Evolutionary conservation across 2,113 vertebrate genomes (phyloP).

Genomic region (Heloderma charlesbogerti): DNA sequence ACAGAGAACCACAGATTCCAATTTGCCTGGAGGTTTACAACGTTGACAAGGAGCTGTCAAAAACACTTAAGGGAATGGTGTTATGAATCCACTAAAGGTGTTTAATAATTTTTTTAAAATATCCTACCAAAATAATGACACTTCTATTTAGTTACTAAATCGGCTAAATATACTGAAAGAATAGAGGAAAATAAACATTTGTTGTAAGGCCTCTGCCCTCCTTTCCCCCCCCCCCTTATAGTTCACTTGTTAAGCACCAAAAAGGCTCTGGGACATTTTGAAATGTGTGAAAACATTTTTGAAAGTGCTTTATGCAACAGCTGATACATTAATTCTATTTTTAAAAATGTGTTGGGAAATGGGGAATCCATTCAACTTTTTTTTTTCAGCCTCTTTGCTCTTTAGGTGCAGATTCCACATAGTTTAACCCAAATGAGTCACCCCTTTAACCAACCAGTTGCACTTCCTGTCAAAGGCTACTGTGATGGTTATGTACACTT

Average conservation of each 20-base stretch:
- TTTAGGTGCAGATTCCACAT: neutral
- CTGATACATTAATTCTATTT: neutral
- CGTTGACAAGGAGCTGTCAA: neutral
- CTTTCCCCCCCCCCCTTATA: neutral
- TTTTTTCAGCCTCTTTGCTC: no score
- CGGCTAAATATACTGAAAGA: neutral
- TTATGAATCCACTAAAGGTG: neutral
- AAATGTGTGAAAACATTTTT: neutral
- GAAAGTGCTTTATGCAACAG: neutral
- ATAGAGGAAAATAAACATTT: neutral
- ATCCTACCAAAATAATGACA: neutral
- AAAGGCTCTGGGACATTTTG: constrained; percentile 13
- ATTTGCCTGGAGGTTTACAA: neutral
- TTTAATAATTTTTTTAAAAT: neutral
- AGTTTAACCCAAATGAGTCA: no score
- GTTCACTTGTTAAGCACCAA: neutral
- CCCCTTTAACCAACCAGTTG: neutral
- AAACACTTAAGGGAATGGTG: constrained; percentile 10
- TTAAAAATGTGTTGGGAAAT: neutral
- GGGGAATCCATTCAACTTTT: neutral
- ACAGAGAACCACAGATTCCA: neutral
- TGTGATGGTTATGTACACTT: neutral
- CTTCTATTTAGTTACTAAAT: neutral
- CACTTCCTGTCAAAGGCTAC: no score
- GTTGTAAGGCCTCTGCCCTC: neutral